These are phyloP conservation scores for Drosophila subpulchrella DNA, from an alignment of 1,140 invertebrate genomes.

Conservation along the genomic window DNA sequence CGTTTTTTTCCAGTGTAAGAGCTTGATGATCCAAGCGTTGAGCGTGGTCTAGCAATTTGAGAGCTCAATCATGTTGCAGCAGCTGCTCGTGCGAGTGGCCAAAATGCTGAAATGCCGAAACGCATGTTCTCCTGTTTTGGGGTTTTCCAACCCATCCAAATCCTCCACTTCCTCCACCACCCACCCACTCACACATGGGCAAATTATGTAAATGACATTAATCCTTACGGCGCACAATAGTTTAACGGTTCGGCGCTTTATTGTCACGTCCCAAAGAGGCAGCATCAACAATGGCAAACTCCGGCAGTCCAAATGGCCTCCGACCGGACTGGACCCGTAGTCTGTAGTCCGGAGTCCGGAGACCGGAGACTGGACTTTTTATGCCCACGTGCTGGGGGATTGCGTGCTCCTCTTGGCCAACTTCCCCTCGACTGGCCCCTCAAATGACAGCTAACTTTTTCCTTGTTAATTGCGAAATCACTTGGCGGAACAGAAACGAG, in stretches of 20 bases:
- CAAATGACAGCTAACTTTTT: constrained; percentile 55
- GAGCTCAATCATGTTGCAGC: constrained; percentile 80
- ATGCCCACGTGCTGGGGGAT: constrained; percentile 69
- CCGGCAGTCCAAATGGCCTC: constrained; percentile 46
- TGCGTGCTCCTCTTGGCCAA: constrained; percentile 22
- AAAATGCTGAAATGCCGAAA: constrained; percentile 44
- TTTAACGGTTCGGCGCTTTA: constrained; percentile 79
- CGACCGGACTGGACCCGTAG: constrained; percentile 23
- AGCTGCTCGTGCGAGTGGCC: constrained; percentile 75
- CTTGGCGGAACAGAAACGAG: constrained; percentile 49
- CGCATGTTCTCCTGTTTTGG: constrained; percentile 24
- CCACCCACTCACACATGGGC: constrained; percentile 38
- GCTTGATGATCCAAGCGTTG: constrained; percentile 8
- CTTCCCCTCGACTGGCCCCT: constrained; percentile 1
- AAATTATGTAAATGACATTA: constrained; percentile 82
- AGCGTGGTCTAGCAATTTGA: constrained; percentile 69
- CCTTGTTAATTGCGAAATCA: constrained; percentile 79
- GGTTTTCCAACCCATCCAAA: constrained; percentile 1
- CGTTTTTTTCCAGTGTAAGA: constrained; percentile 7
- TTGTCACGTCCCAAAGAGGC: constrained; percentile 67
- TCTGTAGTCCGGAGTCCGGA: constrained; percentile 12
- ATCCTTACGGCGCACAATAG: constrained; percentile 81
- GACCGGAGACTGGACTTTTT: constrained; percentile 54
- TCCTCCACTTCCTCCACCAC: not conserved
- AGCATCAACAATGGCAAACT: constrained; percentile 60